Base-by-base conservation (phyloP, 2,888 invertebrate genomes). In the Hermaeophaga mercurialis region DNA sequence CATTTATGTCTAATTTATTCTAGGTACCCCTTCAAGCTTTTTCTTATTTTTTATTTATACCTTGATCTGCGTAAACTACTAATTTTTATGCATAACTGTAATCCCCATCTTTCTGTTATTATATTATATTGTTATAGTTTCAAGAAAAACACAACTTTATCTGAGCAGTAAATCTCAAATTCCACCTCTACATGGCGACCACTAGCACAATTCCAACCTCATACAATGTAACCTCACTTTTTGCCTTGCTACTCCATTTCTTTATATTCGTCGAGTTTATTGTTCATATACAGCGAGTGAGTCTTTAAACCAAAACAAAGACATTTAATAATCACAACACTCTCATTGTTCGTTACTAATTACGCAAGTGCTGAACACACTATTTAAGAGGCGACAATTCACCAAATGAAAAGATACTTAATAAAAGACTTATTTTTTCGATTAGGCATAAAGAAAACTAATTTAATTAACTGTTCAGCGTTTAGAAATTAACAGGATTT, bases 181-280 rank as follows among this genome's bases (percentile, higher is more conserved):
- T 15, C 38, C 48, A 48, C 22, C 48, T 48, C 48, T 48, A 48
- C 2, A 11, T 33, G 17, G 45, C 22, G 43, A 31, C 43, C 26
- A 48, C 47, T 28, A 38, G 47, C 24, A 18, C 41, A 47, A 38
- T 53, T 52, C 53, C 52, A 59, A 59, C 55, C 39, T 48, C 47
- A 49, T 28, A 49, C 47, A 54, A 58, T 58, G 41, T 58, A 58
- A 54, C 50, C 58, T 54, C 44, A 49, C 46, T 52, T 56, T 59
- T 59, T 58, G 55, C 46, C 46, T 34, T 43, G 41, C 50, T 55
- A 52, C 48, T 56, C 44, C 49, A 54, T 47, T 48, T 48, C 47
- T 54, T 54, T 46, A 49, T 43, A 18, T 48, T 46, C 45, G 49
- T 45, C 24, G 45, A 41, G 33, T 48, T n/a, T 49, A 49, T 55